Evolutionary conservation across 2,113 vertebrate species (phyloP).

Genomic region (Cacatua alba): DNA sequence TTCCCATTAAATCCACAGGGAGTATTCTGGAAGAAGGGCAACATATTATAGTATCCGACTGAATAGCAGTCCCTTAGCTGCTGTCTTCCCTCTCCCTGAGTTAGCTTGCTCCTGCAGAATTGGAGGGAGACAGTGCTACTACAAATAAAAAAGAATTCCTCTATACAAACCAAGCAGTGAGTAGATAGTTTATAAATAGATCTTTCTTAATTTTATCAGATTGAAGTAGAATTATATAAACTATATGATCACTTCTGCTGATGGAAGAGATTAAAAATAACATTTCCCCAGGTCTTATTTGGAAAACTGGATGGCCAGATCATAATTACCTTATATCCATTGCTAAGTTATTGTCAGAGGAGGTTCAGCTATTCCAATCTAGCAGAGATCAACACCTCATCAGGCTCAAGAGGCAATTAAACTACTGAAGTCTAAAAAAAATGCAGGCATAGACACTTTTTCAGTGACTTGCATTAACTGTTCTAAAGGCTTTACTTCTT

Average conservation of each 20-base stretch:
- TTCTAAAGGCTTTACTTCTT: not conserved
- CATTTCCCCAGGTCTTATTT: not conserved
- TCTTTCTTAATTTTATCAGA: not conserved
- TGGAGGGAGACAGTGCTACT: not conserved
- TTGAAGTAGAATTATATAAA: not conserved
- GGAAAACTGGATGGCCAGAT: conserved; percentile 7
- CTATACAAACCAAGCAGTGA: not conserved
- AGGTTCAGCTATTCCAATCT: not conserved
- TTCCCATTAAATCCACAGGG: not conserved
- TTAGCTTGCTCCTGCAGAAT: not conserved
- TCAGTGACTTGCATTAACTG: not conserved
- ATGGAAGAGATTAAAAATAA: conserved; percentile 3
- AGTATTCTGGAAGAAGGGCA: not conserved
- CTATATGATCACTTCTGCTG: not conserved
- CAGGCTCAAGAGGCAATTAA: conserved; percentile 10
- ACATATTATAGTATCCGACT: not conserved
- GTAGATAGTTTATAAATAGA: not conserved
- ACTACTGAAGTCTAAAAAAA: not conserved
- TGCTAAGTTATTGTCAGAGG: not conserved
- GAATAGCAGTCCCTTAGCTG: not conserved
- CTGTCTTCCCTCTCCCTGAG: not conserved
- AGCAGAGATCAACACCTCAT: conserved; percentile 10
- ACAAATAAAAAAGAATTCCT: not conserved
- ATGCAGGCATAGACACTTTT: not conserved
- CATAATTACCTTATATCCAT: not conserved